A percentile compares a stretch with the other conserved stretches of the same genome.
phyloP scores from a whole-genome alignment of 2,888 invertebrate species.

The Rhyacophila evoluta region DNA sequence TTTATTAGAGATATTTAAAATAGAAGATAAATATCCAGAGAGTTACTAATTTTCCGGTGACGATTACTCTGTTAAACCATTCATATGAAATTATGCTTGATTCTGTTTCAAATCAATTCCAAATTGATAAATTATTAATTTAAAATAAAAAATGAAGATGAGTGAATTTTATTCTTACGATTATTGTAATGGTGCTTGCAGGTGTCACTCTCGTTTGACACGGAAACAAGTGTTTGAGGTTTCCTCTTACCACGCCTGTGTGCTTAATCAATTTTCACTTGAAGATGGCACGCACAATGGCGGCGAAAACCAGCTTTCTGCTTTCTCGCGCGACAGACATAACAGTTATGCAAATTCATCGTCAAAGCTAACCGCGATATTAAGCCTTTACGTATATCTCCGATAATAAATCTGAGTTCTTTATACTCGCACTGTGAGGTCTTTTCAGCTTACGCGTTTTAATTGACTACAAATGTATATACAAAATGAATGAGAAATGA shows the following conservation, averaged over 20 bases:
- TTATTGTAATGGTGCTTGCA: not conserved
- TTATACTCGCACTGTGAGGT: not conserved
- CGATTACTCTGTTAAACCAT: no score
- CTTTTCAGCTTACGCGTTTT: not conserved
- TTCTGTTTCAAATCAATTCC: no score
- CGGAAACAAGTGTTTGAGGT: constrained; percentile 18
- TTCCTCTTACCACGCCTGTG: constrained; percentile 32
- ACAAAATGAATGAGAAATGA: no score
- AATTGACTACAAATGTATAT: no score
- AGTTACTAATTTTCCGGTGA: no score
- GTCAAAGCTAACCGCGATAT: not conserved
- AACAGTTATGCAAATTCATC: constrained; percentile 6
- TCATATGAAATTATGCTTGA: no score
- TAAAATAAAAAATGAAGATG: no score
- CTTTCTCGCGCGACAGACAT: not conserved
- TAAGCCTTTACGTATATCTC: not conserved
- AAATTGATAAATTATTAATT: no score
- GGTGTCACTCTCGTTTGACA: not conserved
- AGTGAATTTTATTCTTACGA: no score
- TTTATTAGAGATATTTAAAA: no score
- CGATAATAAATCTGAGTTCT: not conserved
- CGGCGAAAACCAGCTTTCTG: constrained; percentile 35
- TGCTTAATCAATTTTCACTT: constrained; percentile 35
- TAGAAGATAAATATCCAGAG: no score
- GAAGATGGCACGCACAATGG: constrained; percentile 37